Evolutionary conservation across 2,113 vertebrate genomes (phyloP), one percentile per base, ranked within the genome.

Genomic region (Hyperopisus bebe): DNA sequence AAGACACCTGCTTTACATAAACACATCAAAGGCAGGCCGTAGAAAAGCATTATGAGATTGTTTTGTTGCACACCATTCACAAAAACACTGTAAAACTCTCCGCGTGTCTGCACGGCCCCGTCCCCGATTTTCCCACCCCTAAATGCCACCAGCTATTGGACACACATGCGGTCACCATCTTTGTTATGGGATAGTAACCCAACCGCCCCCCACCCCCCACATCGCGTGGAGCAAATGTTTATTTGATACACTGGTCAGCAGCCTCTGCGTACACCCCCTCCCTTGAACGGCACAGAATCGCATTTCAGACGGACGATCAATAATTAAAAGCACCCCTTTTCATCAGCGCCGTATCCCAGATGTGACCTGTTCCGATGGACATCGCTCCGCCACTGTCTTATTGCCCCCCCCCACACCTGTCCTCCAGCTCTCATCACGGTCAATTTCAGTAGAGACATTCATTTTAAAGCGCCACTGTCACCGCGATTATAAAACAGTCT

Each of bases 261-360:
- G 62, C 31, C 9, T 35, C 50, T 10, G 66, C 19, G 5, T 77
- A 62, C 44, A 39, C 88, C 66, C 80, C 50, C 88, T 24, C 48
- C n/a, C 88, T 46, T 8, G 7, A 31, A 89, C 86, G 42, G 1
- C 24, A 85, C 51, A 93, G 93, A 93, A 90, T 94, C 90, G 3
- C 84, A 92, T 95, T 95, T 94, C 94, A 95, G 95, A 93, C 92
- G 53, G 91, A 93, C 90, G 87, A 96, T 96, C 94, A 96, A 96
- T 96, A 93, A 95, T 96, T 95, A 91, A 96, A 93, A 92, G 8
- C n/a, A 9, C 77, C 91, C 92, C 87, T 92, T 93, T 94, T 94
- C 94, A 94, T 94, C 94, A 93, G 89, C 35, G 82, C 90, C 92
- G 90, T 92, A 90, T 92, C 93, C 93, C 95, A 95, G 92, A 94